These are phyloP conservation scores for Otis tarda DNA, from an alignment of 2,113 vertebrate species.

Conservation along the genomic window DNA sequence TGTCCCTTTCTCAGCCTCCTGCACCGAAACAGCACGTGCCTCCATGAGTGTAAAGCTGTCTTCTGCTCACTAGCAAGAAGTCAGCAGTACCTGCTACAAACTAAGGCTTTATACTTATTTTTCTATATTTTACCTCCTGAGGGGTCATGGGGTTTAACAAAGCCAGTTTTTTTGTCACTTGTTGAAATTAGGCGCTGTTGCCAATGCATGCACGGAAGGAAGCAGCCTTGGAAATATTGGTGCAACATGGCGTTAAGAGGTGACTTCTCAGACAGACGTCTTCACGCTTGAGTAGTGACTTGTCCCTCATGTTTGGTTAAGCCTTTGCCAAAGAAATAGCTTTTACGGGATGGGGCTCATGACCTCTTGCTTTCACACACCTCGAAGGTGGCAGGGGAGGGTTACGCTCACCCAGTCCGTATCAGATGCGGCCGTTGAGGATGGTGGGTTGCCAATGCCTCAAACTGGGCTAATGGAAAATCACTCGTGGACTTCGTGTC, in stretches of 20 bases:
- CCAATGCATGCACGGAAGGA: not conserved
- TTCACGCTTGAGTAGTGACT: not conserved
- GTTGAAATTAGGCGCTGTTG: not conserved
- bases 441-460: not conserved
- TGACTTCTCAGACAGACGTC: not conserved
- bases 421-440: not conserved
- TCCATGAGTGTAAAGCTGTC: rapidly evolving
- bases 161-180: rapidly evolving
- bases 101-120: not conserved
- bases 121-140: not conserved
- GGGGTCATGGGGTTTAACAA: not conserved
- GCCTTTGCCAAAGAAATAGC: not conserved
- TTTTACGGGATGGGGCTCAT: not conserved
- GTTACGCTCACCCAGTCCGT: not conserved
- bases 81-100: not conserved
- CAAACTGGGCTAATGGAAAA: not conserved
- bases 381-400: not conserved
- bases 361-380: rapidly evolving
- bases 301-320: not conserved
- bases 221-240: not conserved
- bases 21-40: rapidly evolving
- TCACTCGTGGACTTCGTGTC: rapidly evolving
- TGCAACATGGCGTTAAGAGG: rapidly evolving
- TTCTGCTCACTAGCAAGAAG: not conserved
- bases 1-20: not conserved